Percentiles rank a stretch among this genome's conserved stretches.
Evolutionary conservation across 2,113 vertebrate species (phyloP).

Genomic region (Ahaetulla prasina): DNA sequence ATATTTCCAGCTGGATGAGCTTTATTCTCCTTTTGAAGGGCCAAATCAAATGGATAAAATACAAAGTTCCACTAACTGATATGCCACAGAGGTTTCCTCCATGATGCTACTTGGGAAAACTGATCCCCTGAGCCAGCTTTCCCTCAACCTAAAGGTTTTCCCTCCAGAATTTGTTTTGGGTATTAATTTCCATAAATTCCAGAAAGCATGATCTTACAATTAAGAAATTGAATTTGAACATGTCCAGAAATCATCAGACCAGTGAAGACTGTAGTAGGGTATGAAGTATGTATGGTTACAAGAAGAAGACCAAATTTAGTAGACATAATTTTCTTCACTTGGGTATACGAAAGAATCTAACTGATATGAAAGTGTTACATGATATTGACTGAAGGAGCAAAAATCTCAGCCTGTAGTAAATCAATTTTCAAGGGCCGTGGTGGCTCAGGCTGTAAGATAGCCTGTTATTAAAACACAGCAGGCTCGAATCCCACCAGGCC

Average conservation of each 20-base stretch:
- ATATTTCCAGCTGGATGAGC: slow-evolving; percentile 60
- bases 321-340: slow-evolving; percentile 24
- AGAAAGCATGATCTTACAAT: not conserved
- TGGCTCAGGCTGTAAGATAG: too few species aligned
- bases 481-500: too few species aligned
- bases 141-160: not conserved
- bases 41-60: slow-evolving; percentile 51
- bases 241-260: not conserved
- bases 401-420: not conserved
- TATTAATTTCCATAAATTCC: not conserved
- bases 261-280: rapidly evolving
- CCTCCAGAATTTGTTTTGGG: not conserved
- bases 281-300: rapidly evolving
- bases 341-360: not conserved
- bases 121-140: not conserved
- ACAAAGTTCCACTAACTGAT: slow-evolving; percentile 59
- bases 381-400: not conserved
- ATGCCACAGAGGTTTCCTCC: slow-evolving; percentile 47
- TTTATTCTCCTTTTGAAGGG: slow-evolving; percentile 58
- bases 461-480: too few species aligned
- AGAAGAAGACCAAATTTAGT: not conserved
- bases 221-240: not conserved
- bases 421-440: too few species aligned
- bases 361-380: not conserved
- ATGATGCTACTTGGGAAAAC: slow-evolving; percentile 19